phyloP scores from a whole-genome alignment of 2,888 invertebrate genomes.

The Parochlus steinenii region DNA sequence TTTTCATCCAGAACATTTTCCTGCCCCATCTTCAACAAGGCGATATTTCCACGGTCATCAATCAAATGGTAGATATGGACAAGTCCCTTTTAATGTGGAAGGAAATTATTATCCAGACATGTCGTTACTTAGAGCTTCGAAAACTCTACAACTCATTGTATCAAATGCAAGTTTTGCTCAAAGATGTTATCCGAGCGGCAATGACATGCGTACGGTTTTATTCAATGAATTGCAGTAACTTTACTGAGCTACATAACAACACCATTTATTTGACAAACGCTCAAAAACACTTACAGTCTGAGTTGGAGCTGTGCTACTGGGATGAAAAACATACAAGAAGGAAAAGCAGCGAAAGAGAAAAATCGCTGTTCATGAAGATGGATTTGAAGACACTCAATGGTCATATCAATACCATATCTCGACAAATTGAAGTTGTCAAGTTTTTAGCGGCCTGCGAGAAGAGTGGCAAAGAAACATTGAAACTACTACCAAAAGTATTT shows the following conservation, averaged over 20 bases:
- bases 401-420: constrained; percentile 58
- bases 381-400: constrained; percentile 55
- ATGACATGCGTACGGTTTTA: constrained; percentile 67
- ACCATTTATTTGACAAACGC: constrained; percentile 39
- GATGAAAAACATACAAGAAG: constrained; percentile 28
- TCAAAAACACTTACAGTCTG: constrained; percentile 46
- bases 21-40: constrained; percentile 50
- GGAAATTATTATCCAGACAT: constrained; percentile 49
- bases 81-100: constrained; percentile 50
- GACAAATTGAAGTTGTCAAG: constrained; percentile 68
- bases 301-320: constrained; percentile 38
- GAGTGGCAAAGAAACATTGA: constrained; percentile 30
- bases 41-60: constrained; percentile 39
- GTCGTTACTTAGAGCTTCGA: constrained; percentile 51
- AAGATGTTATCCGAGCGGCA: constrained; percentile 57
- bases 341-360: constrained; percentile 28
- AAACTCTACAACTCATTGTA: constrained; percentile 54
- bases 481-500: constrained; percentile 18
- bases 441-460: constrained; percentile 49
- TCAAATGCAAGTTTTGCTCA: constrained; percentile 51
- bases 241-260: constrained; percentile 36
- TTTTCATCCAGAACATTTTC: constrained; percentile 30
- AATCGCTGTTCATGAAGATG: constrained; percentile 50
- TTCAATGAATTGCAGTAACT: constrained; percentile 39
- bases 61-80: constrained; percentile 47